Conservation (phyloP, 2,797 vertebrate species). For the Streptopelia turtur region DNA sequence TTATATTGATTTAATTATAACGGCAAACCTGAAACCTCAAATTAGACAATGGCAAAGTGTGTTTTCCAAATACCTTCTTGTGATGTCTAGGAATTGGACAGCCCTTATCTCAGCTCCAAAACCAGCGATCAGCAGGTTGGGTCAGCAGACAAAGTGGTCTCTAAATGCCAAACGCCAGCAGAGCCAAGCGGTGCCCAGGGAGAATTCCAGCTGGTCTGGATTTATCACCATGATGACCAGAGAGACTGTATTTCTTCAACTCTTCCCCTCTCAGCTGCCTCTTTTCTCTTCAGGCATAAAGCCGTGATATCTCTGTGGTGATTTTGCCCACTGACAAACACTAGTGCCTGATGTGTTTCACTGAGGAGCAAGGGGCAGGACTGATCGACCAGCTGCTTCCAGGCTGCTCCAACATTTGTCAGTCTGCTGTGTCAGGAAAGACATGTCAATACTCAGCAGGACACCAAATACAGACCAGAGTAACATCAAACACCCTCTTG, state of each 20-base stretch:
- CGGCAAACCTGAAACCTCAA: neutral
- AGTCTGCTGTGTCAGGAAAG: neutral
- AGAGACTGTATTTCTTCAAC: neutral
- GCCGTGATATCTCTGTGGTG: neutral
- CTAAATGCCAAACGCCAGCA: neutral
- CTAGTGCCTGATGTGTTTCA: neutral
- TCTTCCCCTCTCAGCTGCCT: neutral
- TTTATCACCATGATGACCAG: neutral
- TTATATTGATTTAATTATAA: neutral
- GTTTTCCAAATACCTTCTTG: neutral
- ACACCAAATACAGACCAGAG: neutral
- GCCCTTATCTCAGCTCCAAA: neutral
- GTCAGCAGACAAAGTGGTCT: neutral
- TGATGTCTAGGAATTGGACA: neutral
- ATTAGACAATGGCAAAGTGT: neutral
- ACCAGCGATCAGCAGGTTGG: neutral
- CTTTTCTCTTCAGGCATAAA: neutral
- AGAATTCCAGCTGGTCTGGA: neutral
- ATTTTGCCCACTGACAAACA: neutral
- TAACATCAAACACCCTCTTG: neutral
- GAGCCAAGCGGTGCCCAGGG: neutral
- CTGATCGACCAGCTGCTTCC: neutral
- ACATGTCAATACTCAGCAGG: neutral
- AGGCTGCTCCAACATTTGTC: neutral
- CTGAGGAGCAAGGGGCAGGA: neutral